These are phyloP conservation scores for Watsonalla cultraria DNA, from an alignment of 2,888 invertebrate species.

Conservation along the genomic window DNA sequence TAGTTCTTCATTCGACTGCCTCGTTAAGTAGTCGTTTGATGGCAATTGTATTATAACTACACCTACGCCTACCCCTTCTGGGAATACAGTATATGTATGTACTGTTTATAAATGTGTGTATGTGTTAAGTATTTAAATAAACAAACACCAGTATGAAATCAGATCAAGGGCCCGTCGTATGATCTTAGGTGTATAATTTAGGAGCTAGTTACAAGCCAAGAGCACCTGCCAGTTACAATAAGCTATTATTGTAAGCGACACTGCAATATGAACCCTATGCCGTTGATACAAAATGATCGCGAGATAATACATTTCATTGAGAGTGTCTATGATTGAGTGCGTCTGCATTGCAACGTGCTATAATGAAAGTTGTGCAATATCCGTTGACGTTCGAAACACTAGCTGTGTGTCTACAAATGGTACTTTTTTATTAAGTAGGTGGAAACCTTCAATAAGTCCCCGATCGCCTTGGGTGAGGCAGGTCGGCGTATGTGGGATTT, in stretches of 20 bases:
- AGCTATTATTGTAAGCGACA: conserved; percentile 55
- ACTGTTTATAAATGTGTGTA: no score
- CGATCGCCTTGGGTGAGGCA: no score
- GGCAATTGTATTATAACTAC: no score
- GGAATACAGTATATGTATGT: no score
- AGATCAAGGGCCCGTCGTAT: conserved; percentile 64
- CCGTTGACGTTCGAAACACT: conserved; percentile 20
- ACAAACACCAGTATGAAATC: conserved; percentile 35
- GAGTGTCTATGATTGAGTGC: conserved; percentile 16
- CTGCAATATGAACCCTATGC: conserved; percentile 39
- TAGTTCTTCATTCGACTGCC: no score
- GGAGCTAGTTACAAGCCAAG: conserved; percentile 65
- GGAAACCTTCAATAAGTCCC: no score
- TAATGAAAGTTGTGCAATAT: conserved; percentile 28
- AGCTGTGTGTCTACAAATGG: background rate
- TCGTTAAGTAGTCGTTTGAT: no score
- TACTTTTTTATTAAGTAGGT: no score
- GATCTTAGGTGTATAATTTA: conserved; percentile 57
- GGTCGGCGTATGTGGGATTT: no score
- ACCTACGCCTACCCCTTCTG: no score
- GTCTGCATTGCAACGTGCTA: conserved; percentile 15
- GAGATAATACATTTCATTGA: conserved; percentile 24
- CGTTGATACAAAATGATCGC: background rate
- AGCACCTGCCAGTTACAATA: conserved; percentile 57
- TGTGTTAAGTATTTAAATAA: conserved; percentile 34